A percentile compares a stretch with the other conserved stretches of the same genome.
phyloP scores from a whole-genome alignment of 2,888 invertebrate genomes.

The Perizoma flavofasciatum region DNA sequence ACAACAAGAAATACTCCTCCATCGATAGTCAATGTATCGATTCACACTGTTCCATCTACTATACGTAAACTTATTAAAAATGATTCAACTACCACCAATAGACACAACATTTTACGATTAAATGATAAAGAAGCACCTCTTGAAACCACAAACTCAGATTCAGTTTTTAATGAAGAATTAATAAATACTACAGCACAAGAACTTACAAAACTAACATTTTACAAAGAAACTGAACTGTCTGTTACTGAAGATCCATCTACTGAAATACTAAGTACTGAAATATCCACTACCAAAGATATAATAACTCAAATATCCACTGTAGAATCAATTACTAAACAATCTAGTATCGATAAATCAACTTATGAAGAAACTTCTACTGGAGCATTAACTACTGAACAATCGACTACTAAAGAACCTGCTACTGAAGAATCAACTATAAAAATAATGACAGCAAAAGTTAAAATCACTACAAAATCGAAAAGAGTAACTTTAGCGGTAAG shows the following conservation, averaged over 20 bases:
- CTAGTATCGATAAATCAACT: not conserved
- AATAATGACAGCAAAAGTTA: too few relatives aligned
- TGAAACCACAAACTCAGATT: not conserved
- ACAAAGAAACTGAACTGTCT: not conserved
- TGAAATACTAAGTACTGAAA: not conserved
- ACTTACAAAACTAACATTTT: not conserved
- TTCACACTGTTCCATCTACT: not conserved
- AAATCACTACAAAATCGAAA: slow-evolving; percentile 16
- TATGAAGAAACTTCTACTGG: not conserved
- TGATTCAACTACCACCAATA: not conserved
- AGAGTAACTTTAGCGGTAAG: slow-evolving; percentile 52
- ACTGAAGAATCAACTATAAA: slow-evolving; percentile 3
- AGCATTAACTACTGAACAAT: slow-evolving; percentile 2
- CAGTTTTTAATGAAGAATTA: too few relatives aligned
- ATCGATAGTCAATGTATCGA: not conserved
- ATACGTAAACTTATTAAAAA: not conserved
- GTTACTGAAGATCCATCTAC: slow-evolving; percentile 1
- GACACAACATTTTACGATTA: slow-evolving; percentile 1
- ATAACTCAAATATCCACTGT: not conserved
- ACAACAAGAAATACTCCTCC: not conserved
- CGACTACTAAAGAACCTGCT: not conserved
- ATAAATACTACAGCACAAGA: not conserved
- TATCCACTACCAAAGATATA: not conserved
- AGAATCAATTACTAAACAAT: not conserved
- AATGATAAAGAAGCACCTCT: not conserved